These are phyloP conservation scores for Podabrus alpinus DNA, from an alignment of 2,888 invertebrate species.

Conservation along the genomic window DNA sequence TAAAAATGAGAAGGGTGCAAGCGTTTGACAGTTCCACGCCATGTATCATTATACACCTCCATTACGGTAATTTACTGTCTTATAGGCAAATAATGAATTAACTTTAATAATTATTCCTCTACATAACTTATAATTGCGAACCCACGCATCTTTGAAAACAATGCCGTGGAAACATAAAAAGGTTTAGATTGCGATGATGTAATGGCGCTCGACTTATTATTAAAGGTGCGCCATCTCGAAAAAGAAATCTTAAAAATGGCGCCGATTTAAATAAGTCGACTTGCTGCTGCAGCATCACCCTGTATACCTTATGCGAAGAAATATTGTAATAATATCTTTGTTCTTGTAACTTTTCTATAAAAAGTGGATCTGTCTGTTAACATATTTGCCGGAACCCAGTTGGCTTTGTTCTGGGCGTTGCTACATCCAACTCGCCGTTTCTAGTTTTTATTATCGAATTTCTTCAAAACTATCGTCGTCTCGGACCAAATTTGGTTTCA, in stretches of 20 bases:
- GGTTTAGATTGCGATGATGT: background rate
- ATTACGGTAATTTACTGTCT: conserved; percentile 38
- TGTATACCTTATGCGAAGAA: background rate
- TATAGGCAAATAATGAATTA: conserved; percentile 43
- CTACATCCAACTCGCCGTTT: conserved; percentile 38
- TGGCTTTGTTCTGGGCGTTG: conserved; percentile 41
- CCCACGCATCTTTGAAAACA: conserved; percentile 19
- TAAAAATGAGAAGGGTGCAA: background rate
- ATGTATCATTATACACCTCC: conserved; percentile 41
- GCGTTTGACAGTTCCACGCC: conserved; percentile 5
- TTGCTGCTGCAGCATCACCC: background rate
- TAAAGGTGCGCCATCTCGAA: background rate
- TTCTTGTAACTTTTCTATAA: conserved; percentile 32
- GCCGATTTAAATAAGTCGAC: background rate
- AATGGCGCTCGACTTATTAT: background rate
- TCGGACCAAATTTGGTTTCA: background rate
- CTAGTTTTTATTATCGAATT: conserved; percentile 47
- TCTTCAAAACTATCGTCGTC: conserved; percentile 33
- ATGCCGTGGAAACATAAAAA: background rate
- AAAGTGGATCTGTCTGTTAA: conserved; percentile 47
- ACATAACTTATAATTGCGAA: conserved; percentile 28
- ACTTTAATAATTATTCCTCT: conserved; percentile 39
- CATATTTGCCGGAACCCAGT: conserved; percentile 47
- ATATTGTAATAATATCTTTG: conserved; percentile 6
- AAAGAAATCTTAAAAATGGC: background rate